Base-by-base conservation (phyloP, 2,113 vertebrate genomes). In the Myodes glareolus region DNA sequence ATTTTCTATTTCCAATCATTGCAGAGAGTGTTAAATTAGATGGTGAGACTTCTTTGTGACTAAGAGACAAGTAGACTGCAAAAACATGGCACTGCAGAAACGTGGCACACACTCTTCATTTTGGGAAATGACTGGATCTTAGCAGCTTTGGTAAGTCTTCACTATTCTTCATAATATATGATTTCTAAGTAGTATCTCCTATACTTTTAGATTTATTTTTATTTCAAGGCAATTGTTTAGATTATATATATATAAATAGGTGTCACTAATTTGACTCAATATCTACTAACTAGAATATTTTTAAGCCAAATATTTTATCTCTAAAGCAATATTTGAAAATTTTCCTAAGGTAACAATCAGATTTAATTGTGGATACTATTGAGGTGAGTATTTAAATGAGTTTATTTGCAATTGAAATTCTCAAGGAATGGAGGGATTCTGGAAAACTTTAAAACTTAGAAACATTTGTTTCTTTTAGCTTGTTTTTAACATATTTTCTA, bases 141-240 rank as follows among this genome's bases (percentile, higher is more conserved):
- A 98, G 98, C 98, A 98, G 98, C 98, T 98, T 73, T 98, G 98
- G 99, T 99, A 98, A 99, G 99, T 99, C 97, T 97, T 94, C 97
- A 36, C 95, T 96, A 94, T 97, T 92, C 96, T 98, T 96, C 72
- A 97, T 92, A 55, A 85, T 96, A 87, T 2, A 0, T 98, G 91
- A 90, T 98, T 96, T 98, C 55, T 97, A 91, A 96, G 95, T 89
- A 92, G 33, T 81, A 95, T 76, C 47, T 63, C 91, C 29, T 63
- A 4, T 72, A 45, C 12, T 36, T 31, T 90, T 73, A 31, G 6
- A 25, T 88, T 72, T 45, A 61, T 97, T 97, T 97, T 68, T 13
- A 94, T 94, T 84, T 86, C 93, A 95, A 91, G 73, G 2, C 94
- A 93, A 91, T 45, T 95, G 50, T 65, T 97, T 47, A 4, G 78